Conservation (phyloP, 2,797 vertebrate species). For the Clarias fuscus region DNA sequence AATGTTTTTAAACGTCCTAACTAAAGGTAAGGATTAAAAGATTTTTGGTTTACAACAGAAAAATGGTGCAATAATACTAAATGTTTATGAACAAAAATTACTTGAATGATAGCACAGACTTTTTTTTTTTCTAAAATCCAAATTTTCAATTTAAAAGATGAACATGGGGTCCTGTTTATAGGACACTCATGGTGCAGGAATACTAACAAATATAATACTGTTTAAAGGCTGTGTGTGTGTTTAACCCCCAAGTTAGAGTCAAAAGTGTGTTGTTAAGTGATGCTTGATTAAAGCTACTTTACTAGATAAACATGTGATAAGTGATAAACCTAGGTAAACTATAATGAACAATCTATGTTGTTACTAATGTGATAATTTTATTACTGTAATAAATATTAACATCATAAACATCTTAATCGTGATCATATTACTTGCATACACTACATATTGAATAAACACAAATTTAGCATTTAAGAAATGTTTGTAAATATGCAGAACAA, state of each 20-base stretch:
- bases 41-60: not conserved
- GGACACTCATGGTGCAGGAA: not conserved
- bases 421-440: not conserved
- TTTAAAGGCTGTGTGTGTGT: not conserved
- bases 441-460: no score
- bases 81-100: not conserved
- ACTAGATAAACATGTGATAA: not conserved
- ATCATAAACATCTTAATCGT: not conserved
- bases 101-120: not conserved
- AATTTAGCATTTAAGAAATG: not conserved
- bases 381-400: not conserved
- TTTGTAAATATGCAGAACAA: not conserved
- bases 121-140: no score
- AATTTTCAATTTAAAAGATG: not conserved
- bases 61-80: not conserved
- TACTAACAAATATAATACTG: not conserved
- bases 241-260: not conserved
- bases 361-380: not conserved
- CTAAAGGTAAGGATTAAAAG: not conserved
- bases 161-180: not conserved
- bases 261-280: not conserved
- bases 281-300: not conserved
- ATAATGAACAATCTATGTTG: not conserved
- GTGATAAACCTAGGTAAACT: not conserved
- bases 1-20: not conserved